A percentile compares a stretch with the other conserved stretches of the same genome.
Evolutionary conservation across 64 coral and sea anemone genomes (phyloP).

Genomic region (Platygyra sinensis): DNA sequence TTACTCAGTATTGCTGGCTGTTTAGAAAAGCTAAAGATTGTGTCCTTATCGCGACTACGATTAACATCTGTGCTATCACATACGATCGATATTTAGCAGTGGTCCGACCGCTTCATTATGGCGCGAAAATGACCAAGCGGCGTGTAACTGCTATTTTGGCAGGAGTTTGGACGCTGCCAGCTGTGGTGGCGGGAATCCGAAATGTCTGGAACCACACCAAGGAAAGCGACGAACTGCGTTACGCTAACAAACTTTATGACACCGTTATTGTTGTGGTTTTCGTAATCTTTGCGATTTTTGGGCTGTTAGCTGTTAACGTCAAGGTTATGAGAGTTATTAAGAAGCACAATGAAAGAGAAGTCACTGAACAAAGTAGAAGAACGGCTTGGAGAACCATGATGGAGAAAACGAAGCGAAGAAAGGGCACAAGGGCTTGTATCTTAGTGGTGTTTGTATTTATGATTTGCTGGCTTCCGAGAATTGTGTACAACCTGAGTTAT

Average conservation of each 20-base stretch:
- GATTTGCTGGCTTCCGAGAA: slow-evolving; percentile 73
- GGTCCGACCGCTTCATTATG: slow-evolving; percentile 68
- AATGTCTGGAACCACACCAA: slow-evolving; percentile 48
- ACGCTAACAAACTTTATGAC: slow-evolving; percentile 68
- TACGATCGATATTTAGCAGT: slow-evolving; percentile 81
- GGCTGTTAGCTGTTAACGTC: slow-evolving; percentile 25
- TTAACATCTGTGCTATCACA: slow-evolving; percentile 64
- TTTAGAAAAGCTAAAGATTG: slow-evolving; percentile 55
- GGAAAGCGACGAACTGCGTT: background rate
- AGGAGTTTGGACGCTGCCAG: slow-evolving; percentile 53
- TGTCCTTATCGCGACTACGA: slow-evolving; percentile 43
- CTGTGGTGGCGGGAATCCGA: slow-evolving; percentile 49
- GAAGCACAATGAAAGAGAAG: slow-evolving; percentile 21
- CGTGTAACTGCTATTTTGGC: slow-evolving; percentile 49
- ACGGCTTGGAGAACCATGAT: background rate
- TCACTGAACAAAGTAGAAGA: background rate
- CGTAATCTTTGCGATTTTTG: slow-evolving; percentile 40
- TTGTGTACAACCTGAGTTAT: slow-evolving; percentile 44
- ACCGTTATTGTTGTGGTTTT: slow-evolving; percentile 32
- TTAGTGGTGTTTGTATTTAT: slow-evolving; percentile 59
- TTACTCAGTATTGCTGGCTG: slow-evolving; percentile 51
- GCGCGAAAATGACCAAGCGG: slow-evolving; percentile 44
- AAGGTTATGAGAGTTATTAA: slow-evolving; percentile 55
- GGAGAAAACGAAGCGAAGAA: background rate
- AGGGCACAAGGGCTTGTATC: slow-evolving; percentile 71